These are phyloP conservation scores for Scomber scombrus DNA, from an alignment of 2,113 vertebrate species.

Conservation along the genomic window DNA sequence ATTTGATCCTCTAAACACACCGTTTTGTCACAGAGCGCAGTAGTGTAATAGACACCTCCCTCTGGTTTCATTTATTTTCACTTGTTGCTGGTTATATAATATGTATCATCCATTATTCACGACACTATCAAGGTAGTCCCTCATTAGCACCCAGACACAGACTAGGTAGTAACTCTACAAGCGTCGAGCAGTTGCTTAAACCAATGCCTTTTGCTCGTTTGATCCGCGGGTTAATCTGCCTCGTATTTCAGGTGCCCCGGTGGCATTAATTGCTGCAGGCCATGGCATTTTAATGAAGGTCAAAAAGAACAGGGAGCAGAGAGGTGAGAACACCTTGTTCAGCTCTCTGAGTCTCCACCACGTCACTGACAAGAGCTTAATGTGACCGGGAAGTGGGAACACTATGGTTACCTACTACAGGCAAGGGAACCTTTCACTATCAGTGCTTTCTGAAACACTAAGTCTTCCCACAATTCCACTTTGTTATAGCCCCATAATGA, in stretches of 20 bases:
- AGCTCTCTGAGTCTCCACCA: slow-evolving; percentile 47
- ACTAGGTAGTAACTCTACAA: slow-evolving; percentile 67
- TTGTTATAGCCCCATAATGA: slow-evolving; percentile 40
- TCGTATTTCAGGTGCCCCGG: slow-evolving; percentile 53
- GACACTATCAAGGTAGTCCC: slow-evolving; percentile 40
- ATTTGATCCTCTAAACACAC: slow-evolving; percentile 4
- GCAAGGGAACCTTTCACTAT: slow-evolving; percentile 20
- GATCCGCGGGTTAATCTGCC: slow-evolving; percentile 75
- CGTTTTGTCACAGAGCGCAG: neutral
- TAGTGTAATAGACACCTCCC: neutral
- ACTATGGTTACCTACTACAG: slow-evolving; percentile 48
- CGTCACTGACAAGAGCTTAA: slow-evolving; percentile 53
- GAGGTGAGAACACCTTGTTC: slow-evolving; percentile 67
- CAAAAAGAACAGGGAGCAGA: slow-evolving; percentile 56
- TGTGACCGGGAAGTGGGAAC: slow-evolving; percentile 39
- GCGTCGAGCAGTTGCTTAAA: slow-evolving; percentile 68
- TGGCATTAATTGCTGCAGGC: slow-evolving; percentile 68
- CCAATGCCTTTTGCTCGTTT: slow-evolving; percentile 55
- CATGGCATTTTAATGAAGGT: slow-evolving; percentile 81
- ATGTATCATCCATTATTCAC: slow-evolving; percentile 65
- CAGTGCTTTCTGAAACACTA: slow-evolving; percentile 42
- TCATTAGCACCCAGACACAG: slow-evolving; percentile 60
- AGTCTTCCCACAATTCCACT: slow-evolving; percentile 35
- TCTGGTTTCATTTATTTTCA: slow-evolving; percentile 32
- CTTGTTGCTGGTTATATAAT: slow-evolving; percentile 27